A percentile compares a stretch with the other conserved stretches of the same genome.
Evolutionary conservation across 2,797 vertebrate species (phyloP).

Genomic region (Enteromius anoplus): DNA sequence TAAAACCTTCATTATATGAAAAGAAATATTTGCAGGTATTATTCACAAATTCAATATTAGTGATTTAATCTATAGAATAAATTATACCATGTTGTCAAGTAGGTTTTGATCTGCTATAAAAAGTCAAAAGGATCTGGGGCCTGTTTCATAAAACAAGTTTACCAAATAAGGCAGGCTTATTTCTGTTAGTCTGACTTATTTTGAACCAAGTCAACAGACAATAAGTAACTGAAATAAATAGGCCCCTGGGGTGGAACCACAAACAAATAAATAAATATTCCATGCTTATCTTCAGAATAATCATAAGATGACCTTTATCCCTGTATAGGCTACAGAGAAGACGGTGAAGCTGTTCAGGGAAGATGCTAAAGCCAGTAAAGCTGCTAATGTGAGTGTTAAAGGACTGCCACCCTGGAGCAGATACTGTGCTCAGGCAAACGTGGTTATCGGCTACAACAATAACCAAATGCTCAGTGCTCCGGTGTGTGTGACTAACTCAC

Average conservation of each 20-base stretch:
- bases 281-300: neutral
- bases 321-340: neutral
- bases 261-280: neutral
- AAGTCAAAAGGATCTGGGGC: neutral
- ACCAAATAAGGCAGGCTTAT: too few species aligned
- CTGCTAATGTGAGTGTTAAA: neutral
- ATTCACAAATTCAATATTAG: neutral
- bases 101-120: neutral
- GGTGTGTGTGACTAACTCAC: slow-evolving; percentile 25
- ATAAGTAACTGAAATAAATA: too few species aligned
- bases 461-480: neutral
- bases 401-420: slow-evolving; percentile 5
- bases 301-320: neutral
- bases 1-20: neutral
- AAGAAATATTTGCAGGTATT: neutral
- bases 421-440: slow-evolving; percentile 15
- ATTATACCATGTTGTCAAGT: neutral
- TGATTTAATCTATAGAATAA: neutral
- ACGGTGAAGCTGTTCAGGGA: too few species aligned
- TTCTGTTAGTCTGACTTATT: too few species aligned
- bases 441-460: neutral
- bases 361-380: neutral
- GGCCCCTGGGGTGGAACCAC: too few species aligned
- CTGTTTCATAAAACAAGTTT: too few species aligned
- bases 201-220: too few species aligned